Evolutionary conservation across 2,888 invertebrate species (phyloP), one percentile per base, ranked within the genome.

Genomic region (Brachyptera risi): DNA sequence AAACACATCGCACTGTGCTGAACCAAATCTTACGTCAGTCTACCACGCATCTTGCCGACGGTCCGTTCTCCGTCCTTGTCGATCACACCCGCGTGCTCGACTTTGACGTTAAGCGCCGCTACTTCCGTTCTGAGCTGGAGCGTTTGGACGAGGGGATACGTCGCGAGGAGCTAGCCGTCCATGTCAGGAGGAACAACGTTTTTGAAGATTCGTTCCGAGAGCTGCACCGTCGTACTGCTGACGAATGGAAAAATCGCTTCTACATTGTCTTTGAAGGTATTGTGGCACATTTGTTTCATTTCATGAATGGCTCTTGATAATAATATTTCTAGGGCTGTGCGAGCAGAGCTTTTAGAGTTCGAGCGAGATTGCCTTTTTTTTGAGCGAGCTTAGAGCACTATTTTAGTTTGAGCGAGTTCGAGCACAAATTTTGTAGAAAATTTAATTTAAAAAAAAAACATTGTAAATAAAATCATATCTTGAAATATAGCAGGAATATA

Each of bases 161-260:
- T 27, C 79, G 90, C 2, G 92, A 92, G 73, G 93, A 93, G 74
- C 80, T 92, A 31, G 91, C 92, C 1, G 88, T 94, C 0, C 92
- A 92, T 73, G 90, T 94, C 1, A 80, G 90, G 31, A 81, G 93
- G 63, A 86, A 86, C 59, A 86, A 90, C 68, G 89, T 94, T 1
- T 94, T 94, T 73, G 92, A 92, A 73, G 93, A 94, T 71, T 92
- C 92, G 0, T 94, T 91, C 76, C 80, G 92, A 59, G 92, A 93
- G 71, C 78, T 94, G 54, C 91, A 91, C 73, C 82, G 93, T 37
- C 79, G 90, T 56, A 81, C 87, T 40, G 84, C 90, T 0, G 89
- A 90, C 70, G 93, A 94, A 72, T 94, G 94, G 94, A 93, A 92
- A 72, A 90, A 92, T 74, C 79, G 92, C 51, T 93, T 94, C 75